These are phyloP conservation scores for Mythimna impura DNA, from an alignment of 2,888 invertebrate species.

Conservation along the genomic window DNA sequence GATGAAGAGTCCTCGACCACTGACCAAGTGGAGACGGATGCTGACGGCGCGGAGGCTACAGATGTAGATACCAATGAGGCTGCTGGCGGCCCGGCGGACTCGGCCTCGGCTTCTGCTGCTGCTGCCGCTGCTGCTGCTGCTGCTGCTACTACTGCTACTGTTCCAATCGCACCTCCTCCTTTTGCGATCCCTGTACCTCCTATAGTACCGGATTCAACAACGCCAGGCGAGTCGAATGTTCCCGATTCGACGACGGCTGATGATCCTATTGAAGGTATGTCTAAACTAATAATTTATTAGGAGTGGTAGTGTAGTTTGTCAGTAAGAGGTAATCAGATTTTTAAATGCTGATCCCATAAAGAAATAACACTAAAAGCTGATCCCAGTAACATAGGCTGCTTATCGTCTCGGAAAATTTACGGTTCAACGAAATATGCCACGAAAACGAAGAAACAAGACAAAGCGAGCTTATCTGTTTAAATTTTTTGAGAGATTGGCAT, in stretches of 20 bases:
- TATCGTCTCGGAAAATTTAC: no score
- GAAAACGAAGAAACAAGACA: neutral
- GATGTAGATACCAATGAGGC: conserved; percentile 37
- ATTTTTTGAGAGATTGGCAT: neutral
- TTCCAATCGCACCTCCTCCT: conserved; percentile 32
- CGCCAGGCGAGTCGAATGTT: conserved; percentile 31
- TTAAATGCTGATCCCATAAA: no score
- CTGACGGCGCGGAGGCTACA: conserved; percentile 16
- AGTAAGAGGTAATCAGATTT: no score
- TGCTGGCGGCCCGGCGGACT: conserved; percentile 32
- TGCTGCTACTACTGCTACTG: neutral
- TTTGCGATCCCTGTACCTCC: conserved; percentile 43
- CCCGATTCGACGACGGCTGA: conserved; percentile 52
- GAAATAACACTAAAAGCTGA: no score
- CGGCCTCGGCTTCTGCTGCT: conserved; percentile 1
- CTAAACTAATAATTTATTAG: neutral
- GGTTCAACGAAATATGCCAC: neutral
- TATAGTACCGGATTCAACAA: conserved; percentile 43
- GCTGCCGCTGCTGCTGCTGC: neutral
- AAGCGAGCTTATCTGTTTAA: neutral
- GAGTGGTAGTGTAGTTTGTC: no score
- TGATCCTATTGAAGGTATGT: conserved; percentile 13
- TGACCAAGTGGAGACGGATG: conserved; percentile 22
- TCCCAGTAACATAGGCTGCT: no score
- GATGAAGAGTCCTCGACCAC: conserved; percentile 40